Base-by-base conservation (phyloP, 2,888 invertebrate species). In the Calameuta pallipes region DNA sequence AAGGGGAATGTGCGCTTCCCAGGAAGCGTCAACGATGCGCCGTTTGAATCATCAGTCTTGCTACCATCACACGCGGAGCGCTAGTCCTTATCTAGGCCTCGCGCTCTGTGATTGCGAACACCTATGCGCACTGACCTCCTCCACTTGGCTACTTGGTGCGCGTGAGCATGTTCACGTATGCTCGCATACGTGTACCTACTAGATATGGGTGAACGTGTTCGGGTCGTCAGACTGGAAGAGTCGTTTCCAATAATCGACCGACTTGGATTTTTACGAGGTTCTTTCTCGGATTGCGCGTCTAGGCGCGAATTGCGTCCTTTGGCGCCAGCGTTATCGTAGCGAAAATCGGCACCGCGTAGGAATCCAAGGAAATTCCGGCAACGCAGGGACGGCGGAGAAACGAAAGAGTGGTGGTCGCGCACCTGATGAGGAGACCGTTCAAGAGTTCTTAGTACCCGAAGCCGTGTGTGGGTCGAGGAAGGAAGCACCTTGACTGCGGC, bases 401-500 rank as follows among this genome's bases (percentile, higher is more conserved):
- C 36, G 36, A n/a, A 41, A 73, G 30, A 69, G 34, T 69, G 68
- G 30, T 15, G 73, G 36, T n/a, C 31, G 34, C 23, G 69, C 74
- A 75, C 75, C 75, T 75, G 70, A 77, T 11, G 79, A 70, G 75
- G 79, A 73, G 23, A 74, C 73, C 56, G 74, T 35, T 36, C 71
- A 74, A 74, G 73, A 75, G 37, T 69, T 74, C 56, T 41, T 74
- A 69, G 71, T 76, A 79, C 37, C 35, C 79, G 80, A 78, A 80
- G 80, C 79, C 79, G 80, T 74, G 15, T 41, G 15, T 4, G n/a
- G 74, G 35, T 75, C 75, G n/a, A 33, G 56, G 69, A 77, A 30
- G 56, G 69, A 77, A 78, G 78, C 82, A 83, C 81, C 78, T 74
- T 74, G 79, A 75, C 77, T 75, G 78, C 33, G 37, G 71, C 70